Percentiles rank a stretch among this genome's conserved stretches.
These are phyloP conservation scores for Apotomis turbidana DNA, from an alignment of 2,888 invertebrate species.

Conservation along the genomic window DNA sequence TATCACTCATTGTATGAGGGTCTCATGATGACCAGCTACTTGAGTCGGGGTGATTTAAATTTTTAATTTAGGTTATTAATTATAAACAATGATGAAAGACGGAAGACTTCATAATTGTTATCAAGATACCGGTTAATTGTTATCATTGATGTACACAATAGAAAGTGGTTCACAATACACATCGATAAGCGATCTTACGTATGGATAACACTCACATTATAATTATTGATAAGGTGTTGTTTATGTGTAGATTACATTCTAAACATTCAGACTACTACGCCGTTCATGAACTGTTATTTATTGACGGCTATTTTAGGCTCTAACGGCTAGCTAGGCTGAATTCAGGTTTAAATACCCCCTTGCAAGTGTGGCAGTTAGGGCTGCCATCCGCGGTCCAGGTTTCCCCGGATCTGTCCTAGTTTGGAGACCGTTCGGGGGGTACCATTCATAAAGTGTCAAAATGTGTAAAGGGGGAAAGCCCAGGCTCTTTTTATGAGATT, in stretches of 20 bases:
- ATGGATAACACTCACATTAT: background rate
- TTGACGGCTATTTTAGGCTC: background rate
- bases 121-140: background rate
- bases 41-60: no score
- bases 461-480: no score
- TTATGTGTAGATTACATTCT: background rate
- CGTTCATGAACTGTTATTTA: background rate
- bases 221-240: background rate
- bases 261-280: background rate
- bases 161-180: background rate
- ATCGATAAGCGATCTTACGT: background rate
- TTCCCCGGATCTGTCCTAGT: no score
- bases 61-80: background rate
- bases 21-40: no score
- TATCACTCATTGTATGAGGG: no score
- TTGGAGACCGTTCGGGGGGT: no score
- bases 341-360: no score
- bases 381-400: no score
- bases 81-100: background rate
- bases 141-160: background rate
- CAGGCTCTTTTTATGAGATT: no score
- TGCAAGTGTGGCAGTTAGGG: no score
- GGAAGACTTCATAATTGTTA: background rate
- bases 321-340: no score
- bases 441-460: no score